Evolutionary conservation across 2,113 vertebrate species (phyloP), one percentile per base, ranked within the genome.

Genomic region (Reinhardtius hippoglossoides): DNA sequence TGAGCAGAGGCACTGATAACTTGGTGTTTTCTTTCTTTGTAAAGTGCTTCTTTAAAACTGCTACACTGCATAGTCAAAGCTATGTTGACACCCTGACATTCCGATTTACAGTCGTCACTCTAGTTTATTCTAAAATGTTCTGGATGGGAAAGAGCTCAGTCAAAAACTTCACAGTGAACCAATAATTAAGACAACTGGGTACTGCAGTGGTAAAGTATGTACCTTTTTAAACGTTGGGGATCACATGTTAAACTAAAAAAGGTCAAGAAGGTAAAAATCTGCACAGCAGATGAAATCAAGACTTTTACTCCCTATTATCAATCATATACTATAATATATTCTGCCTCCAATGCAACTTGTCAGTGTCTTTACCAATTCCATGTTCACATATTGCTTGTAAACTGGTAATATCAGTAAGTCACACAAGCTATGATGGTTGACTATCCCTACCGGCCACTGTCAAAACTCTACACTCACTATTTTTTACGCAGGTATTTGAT

Each of bases 41-140:
- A 31, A 70, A 70, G 20, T 71, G 31, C 31, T 31, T 27, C 44
- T 5, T 52, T 61, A 37, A 37, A 63, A 24, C 31, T 26, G 31
- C 23, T 48, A 60, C 26, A 61, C 18, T 60, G 20, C 20, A 42
- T 71, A 40, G 67, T 20, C 60, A 62, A 55, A 59, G 9, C 27
- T 31, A 70, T 63, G 31, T 60, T 50, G 56, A 62, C 14, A 71
- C 5, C 31, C 31, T 1, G 5, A 46, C 42, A 35, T 35, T 21
- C 35, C 50, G 9, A 12, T 12, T 57, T 5, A 7, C 12, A 40
- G 35, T 63, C 60, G 1, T n/a, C 5, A 1, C 2, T 46, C 2
- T 7, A 44, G 21, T 9, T 9, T 21, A 44, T 64, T 37, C 62
- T 48, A 9, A 37, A 37, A 37, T 9, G 35, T 37, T 37, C 31